Conservation (phyloP, 2,797 vertebrate species). For the Clarias laeviceps region DNA sequence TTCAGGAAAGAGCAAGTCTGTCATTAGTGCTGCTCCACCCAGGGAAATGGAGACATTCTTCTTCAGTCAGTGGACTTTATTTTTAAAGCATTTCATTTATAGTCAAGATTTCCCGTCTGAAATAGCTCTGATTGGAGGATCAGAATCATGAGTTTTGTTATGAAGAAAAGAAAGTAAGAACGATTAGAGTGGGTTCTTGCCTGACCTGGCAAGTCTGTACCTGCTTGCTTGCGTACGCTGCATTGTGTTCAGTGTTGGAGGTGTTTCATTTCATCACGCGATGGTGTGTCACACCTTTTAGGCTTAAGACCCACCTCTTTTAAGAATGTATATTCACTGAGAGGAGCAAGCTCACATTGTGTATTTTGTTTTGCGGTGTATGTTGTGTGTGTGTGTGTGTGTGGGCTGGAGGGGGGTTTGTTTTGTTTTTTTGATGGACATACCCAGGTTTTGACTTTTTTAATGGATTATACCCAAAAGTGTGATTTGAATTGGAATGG, state of each 20-base stretch:
- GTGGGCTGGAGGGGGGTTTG: too few species aligned
- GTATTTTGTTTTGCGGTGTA: not conserved
- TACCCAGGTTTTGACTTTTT: not conserved
- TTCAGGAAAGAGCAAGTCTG: not conserved
- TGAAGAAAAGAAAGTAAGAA: constrained; percentile 2
- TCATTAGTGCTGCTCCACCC: constrained; percentile 19
- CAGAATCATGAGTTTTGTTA: not conserved
- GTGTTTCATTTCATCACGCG: constrained; percentile 71
- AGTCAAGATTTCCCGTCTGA: not conserved
- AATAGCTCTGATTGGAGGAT: not conserved
- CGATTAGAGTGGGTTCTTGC: not conserved
- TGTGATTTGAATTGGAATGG: constrained; percentile 25
- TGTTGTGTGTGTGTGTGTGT: too few species aligned
- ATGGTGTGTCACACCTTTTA: constrained; percentile 73
- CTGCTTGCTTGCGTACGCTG: constrained; percentile 19
- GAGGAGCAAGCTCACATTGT: constrained; percentile 24
- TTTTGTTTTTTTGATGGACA: not conserved
- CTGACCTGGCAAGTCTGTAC: constrained; percentile 19
- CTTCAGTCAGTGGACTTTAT: not conserved
- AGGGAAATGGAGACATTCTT: not conserved
- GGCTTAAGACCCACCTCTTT: constrained; percentile 67
- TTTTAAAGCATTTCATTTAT: not conserved
- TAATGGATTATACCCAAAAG: not conserved
- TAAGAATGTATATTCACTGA: constrained; percentile 50
- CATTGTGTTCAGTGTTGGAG: constrained; percentile 5